Percentiles rank a stretch among this genome's conserved stretches.
Evolutionary conservation across 2,888 invertebrate species (phyloP).

Genomic region (Diabrotica balteata): DNA sequence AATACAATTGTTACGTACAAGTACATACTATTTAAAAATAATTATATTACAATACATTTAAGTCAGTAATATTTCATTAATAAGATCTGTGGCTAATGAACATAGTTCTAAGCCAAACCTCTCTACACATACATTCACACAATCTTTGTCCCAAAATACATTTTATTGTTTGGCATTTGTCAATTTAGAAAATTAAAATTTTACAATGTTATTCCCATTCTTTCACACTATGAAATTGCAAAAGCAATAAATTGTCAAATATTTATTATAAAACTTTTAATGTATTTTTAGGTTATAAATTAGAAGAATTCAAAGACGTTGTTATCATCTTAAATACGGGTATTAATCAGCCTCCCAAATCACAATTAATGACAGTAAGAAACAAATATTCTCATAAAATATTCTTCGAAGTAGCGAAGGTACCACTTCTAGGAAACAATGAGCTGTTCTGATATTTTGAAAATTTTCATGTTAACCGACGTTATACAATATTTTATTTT

Average conservation of each 20-base stretch:
- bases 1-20: no score
- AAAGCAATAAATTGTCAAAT: slow-evolving; percentile 2
- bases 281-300: slow-evolving; percentile 70
- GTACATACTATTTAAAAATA: no score
- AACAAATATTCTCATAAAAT: slow-evolving; percentile 95
- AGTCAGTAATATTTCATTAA: no score
- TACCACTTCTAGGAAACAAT: slow-evolving; percentile 66
- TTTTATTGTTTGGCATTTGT: no score
- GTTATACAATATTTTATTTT: slow-evolving; percentile 15
- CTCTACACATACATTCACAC: no score
- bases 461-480: background rate
- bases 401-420: slow-evolving; percentile 91
- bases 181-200: no score
- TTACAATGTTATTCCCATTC: background rate
- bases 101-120: no score
- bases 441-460: slow-evolving; percentile 36
- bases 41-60: no score
- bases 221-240: background rate
- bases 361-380: slow-evolving; percentile 82
- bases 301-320: slow-evolving; percentile 76
- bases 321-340: slow-evolving; percentile 78
- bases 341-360: slow-evolving; percentile 78
- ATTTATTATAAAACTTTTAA: background rate
- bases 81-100: no score
- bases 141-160: no score